phyloP scores from a whole-genome alignment of 2,888 invertebrate species.

The Malthinus flaveolus region DNA sequence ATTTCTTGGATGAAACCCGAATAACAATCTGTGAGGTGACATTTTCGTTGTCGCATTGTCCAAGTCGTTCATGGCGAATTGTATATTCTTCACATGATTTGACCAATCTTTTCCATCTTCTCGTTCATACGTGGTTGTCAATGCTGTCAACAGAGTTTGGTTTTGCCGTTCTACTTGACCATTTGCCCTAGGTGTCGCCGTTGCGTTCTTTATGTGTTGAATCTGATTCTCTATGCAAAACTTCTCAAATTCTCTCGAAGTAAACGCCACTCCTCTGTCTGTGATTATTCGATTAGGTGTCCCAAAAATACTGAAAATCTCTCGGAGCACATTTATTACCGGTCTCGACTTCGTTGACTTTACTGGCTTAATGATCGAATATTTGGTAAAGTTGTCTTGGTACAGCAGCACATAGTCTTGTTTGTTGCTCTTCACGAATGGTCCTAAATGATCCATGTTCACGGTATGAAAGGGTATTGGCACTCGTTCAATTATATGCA shows the following conservation, averaged over 20 bases:
- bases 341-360: background rate
- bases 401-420: background rate
- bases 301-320: background rate
- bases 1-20: background rate
- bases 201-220: conserved; percentile 3
- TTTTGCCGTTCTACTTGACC: conserved; percentile 2
- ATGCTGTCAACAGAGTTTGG: background rate
- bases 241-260: background rate
- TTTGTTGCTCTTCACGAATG: too few species aligned
- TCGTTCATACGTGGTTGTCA: background rate
- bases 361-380: background rate
- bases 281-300: background rate
- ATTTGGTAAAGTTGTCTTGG: conserved; percentile 1
- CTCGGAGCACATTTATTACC: background rate
- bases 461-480: too few species aligned
- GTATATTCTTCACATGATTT: background rate
- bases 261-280: background rate
- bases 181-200: conserved; percentile 10
- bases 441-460: too few species aligned
- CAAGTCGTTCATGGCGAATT: background rate
- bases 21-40: background rate
- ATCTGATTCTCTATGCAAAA: background rate
- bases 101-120: conserved; percentile 2
- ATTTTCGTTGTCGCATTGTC: background rate
- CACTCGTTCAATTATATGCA: too few species aligned